phyloP scores from a whole-genome alignment of 2,113 vertebrate species.

The Perca fluviatilis region DNA sequence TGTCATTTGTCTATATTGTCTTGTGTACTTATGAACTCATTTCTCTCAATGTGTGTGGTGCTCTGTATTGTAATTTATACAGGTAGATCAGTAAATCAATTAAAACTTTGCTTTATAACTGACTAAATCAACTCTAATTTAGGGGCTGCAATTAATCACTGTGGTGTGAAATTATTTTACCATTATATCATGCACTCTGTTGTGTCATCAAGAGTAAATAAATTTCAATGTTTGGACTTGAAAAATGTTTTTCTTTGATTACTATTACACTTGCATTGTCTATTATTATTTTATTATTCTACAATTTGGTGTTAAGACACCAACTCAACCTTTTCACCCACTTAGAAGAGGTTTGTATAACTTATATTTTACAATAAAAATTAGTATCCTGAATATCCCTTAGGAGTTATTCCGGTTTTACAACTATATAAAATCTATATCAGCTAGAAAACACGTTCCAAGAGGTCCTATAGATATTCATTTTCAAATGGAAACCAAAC shows the following conservation, averaged over 20 bases:
- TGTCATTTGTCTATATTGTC: slow-evolving; percentile 5
- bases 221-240: slow-evolving; percentile 32
- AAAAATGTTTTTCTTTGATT: neutral
- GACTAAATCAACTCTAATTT: neutral
- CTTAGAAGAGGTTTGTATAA: neutral
- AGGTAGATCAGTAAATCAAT: neutral
- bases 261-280: neutral
- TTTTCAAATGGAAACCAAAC: neutral
- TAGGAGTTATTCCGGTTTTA: neutral
- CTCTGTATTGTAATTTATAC: slow-evolving; percentile 17
- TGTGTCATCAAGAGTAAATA: slow-evolving; percentile 48
- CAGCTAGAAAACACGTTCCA: neutral
- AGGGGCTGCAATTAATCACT: neutral
- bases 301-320: neutral
- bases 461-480: neutral
- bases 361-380: no score
- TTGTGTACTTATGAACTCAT: neutral
- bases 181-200: slow-evolving; percentile 31
- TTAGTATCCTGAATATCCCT: neutral
- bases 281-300: no score
- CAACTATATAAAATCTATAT: neutral
- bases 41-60: slow-evolving; percentile 13
- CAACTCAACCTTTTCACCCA: neutral
- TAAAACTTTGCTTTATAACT: neutral
- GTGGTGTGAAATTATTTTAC: slow-evolving; percentile 32